These are phyloP conservation scores for Loripinus fragilis DNA, from an alignment of 2,888 invertebrate genomes.

Conservation along the genomic window DNA sequence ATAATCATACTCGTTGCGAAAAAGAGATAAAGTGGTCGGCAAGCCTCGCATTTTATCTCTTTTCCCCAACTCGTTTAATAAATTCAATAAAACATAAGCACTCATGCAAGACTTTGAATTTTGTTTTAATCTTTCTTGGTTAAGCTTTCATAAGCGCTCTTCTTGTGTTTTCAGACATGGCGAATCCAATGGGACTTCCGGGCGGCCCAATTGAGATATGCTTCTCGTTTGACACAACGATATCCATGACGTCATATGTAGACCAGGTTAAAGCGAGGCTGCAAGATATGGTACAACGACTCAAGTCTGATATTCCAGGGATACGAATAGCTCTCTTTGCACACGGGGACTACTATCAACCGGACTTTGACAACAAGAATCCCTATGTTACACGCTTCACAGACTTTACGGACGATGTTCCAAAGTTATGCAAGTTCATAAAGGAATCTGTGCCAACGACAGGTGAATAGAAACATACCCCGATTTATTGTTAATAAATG, in stretches of 20 bases:
- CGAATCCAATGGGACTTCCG: conserved; percentile 21
- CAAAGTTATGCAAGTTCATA: conserved; percentile 62
- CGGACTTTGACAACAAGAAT: conserved; percentile 59
- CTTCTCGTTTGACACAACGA: conserved; percentile 38
- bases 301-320: conserved; percentile 33
- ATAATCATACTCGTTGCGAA: too few relatives aligned
- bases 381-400: conserved; percentile 64
- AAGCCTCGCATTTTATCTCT: too few relatives aligned
- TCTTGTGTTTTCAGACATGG: conserved; percentile 3
- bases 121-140: background rate
- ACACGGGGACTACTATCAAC: conserved; percentile 62
- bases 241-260: conserved; percentile 36
- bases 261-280: conserved; percentile 34
- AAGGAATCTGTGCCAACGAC: conserved; percentile 32
- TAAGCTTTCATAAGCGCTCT: background rate
- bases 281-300: conserved; percentile 36
- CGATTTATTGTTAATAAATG: too few relatives aligned
- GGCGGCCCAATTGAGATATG: conserved; percentile 36
- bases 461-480: too few relatives aligned
- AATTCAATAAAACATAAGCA: too few relatives aligned
- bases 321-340: conserved; percentile 10
- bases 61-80: too few relatives aligned
- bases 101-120: too few relatives aligned
- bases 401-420: conserved; percentile 65
- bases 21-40: too few relatives aligned